phyloP scores from a whole-genome alignment of 2,113 vertebrate genomes.

The Candoia aspera region DNA sequence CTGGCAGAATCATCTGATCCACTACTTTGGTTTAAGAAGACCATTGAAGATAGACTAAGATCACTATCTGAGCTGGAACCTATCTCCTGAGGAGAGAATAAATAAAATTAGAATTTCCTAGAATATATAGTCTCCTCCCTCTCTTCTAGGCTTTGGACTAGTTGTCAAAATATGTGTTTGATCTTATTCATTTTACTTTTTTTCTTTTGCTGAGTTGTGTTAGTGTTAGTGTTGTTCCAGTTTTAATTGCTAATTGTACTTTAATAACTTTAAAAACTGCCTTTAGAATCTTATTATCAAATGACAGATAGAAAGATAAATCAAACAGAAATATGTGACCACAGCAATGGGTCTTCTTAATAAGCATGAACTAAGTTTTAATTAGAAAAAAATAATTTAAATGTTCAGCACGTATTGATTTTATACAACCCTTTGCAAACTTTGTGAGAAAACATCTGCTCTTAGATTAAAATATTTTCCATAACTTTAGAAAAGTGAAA shows the following conservation, averaged over 20 bases:
- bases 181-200: neutral
- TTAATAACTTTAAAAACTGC: neutral
- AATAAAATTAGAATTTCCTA: conserved; percentile 34
- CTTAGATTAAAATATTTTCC: neutral
- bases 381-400: neutral
- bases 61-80: conserved; percentile 90
- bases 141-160: neutral
- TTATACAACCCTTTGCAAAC: neutral
- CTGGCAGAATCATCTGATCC: conserved; percentile 89
- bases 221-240: neutral
- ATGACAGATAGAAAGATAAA: neutral
- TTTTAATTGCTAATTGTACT: neutral
- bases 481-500: neutral
- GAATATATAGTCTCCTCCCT: neutral
- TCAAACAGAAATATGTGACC: neutral
- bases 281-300: neutral
- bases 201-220: neutral
- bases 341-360: neutral
- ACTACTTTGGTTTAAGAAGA: conserved; percentile 92
- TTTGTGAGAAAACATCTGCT: neutral
- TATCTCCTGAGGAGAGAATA: conserved; percentile 76
- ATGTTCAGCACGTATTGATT: neutral
- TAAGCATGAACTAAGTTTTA: neutral
- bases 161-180: neutral
- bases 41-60: conserved; percentile 94